Conservation (phyloP, 1,140 invertebrate genomes). For the Papilio machaon region DNA sequence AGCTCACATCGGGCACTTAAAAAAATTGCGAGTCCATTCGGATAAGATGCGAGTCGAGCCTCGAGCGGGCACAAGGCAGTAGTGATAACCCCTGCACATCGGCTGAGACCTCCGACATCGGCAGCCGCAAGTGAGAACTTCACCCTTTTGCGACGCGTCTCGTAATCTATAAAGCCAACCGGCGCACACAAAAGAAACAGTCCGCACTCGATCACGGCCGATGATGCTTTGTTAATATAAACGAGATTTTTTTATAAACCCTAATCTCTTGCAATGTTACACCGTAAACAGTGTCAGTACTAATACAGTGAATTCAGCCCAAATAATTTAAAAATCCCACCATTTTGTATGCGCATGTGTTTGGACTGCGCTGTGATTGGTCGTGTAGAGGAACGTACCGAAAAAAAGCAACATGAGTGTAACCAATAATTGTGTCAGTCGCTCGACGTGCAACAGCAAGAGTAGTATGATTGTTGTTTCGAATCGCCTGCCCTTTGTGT, state of each 20-base stretch:
- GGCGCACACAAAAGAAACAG: slow-evolving; percentile 71
- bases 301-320: slow-evolving; percentile 50
- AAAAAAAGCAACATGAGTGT: slow-evolving; percentile 70
- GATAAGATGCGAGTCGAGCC: slow-evolving; percentile 57
- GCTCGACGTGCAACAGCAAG: slow-evolving; percentile 79
- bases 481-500: slow-evolving; percentile 93
- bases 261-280: slow-evolving; percentile 59
- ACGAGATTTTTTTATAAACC: slow-evolving; percentile 46
- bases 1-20: slow-evolving; percentile 23
- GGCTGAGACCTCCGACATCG: slow-evolving; percentile 63
- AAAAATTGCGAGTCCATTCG: slow-evolving; percentile 54
- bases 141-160: slow-evolving; percentile 69
- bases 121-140: slow-evolving; percentile 64
- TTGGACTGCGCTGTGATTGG: slow-evolving; percentile 67
- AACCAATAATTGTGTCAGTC: slow-evolving; percentile 70
- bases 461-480: slow-evolving; percentile 94
- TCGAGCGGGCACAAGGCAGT: slow-evolving; percentile 56
- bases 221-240: slow-evolving; percentile 68
- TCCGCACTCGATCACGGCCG: slow-evolving; percentile 70
- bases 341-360: slow-evolving; percentile 69
- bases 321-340: slow-evolving; percentile 68
- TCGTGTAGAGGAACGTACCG: slow-evolving; percentile 56
- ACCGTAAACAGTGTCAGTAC: slow-evolving; percentile 39
- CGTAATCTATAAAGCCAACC: slow-evolving; percentile 76
- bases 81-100: slow-evolving; percentile 69